Percentiles rank a stretch among this genome's conserved stretches.
These are phyloP conservation scores for Phallusia fumigata DNA, from an alignment of 23 tunicate genomes.

Conservation along the genomic window DNA sequence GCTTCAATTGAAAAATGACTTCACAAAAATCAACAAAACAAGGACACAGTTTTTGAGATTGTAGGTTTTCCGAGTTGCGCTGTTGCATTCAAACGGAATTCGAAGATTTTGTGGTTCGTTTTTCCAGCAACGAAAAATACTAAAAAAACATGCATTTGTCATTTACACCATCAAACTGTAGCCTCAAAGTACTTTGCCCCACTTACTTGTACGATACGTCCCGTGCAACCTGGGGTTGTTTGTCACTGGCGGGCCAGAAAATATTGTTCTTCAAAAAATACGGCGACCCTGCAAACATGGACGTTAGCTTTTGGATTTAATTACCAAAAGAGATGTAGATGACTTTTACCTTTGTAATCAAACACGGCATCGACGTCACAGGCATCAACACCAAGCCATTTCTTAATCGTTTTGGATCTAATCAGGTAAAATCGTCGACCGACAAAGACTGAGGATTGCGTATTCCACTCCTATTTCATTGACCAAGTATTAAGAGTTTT, in stretches of 20 bases:
- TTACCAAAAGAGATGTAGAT: background rate
- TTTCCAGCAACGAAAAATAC: slow-evolving; percentile 45
- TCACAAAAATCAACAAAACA: too few species aligned
- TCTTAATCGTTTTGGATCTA: slow-evolving; percentile 15
- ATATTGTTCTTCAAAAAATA: slow-evolving; percentile 66
- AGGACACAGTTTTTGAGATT: too few species aligned
- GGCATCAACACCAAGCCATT: slow-evolving; percentile 75
- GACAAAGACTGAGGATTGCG: background rate
- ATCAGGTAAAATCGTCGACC: background rate
- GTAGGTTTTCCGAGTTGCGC: too few species aligned
- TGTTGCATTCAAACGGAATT: slow-evolving; percentile 8
- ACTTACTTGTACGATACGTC: slow-evolving; percentile 74
- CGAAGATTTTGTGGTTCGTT: slow-evolving; percentile 20
- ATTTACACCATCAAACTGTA: background rate
- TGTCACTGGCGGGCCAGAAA: slow-evolving; percentile 63
- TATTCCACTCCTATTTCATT: too few species aligned
- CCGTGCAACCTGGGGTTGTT: slow-evolving; percentile 22
- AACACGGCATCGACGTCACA: slow-evolving; percentile 74
- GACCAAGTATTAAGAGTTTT: too few species aligned
- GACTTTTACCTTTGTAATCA: slow-evolving; percentile 53
- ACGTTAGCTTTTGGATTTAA: too few species aligned
- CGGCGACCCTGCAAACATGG: slow-evolving; percentile 28
- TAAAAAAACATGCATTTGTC: background rate
- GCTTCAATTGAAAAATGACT: too few species aligned
- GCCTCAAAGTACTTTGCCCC: background rate